A percentile compares a stretch with the other conserved stretches of the same genome.
Conservation (phyloP, 2,888 invertebrate genomes). For the Patella ulyssiponensis region DNA sequence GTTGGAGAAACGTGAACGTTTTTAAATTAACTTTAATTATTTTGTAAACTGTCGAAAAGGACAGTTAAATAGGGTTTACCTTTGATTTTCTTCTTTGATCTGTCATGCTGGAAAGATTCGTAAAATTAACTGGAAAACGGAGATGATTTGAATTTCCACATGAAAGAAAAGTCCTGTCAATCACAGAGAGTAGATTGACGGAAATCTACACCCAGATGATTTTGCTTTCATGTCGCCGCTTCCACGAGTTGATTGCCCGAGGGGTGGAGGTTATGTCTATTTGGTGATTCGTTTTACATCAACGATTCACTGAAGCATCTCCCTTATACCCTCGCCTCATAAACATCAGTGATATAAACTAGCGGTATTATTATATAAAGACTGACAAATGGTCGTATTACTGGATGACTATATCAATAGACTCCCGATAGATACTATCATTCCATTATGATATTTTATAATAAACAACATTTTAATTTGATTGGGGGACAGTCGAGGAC, state of each 20-base stretch:
- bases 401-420: too few species aligned
- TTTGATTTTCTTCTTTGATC: neutral
- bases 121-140: conserved; percentile 1
- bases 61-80: neutral
- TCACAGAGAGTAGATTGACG: neutral
- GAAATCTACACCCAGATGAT: neutral
- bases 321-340: too few species aligned
- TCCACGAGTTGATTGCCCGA: conserved; percentile 1
- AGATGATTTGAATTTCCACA: conserved; percentile 1
- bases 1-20: too few species aligned
- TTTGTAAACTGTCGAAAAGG: conserved; percentile 1
- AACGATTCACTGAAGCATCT: neutral
- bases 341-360: too few species aligned
- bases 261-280: conserved; percentile 5
- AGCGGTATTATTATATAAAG: neutral
- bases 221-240: neutral
- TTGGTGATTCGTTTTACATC: neutral
- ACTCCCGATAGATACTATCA: too few species aligned
- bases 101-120: neutral
- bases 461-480: too few species aligned
- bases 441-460: too few species aligned
- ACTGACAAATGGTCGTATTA: neutral
- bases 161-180: neutral
- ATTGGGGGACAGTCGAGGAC: too few species aligned
- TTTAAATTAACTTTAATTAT: neutral